phyloP scores from a whole-genome alignment of 2,888 invertebrate species.

The Deilephila porcellus region DNA sequence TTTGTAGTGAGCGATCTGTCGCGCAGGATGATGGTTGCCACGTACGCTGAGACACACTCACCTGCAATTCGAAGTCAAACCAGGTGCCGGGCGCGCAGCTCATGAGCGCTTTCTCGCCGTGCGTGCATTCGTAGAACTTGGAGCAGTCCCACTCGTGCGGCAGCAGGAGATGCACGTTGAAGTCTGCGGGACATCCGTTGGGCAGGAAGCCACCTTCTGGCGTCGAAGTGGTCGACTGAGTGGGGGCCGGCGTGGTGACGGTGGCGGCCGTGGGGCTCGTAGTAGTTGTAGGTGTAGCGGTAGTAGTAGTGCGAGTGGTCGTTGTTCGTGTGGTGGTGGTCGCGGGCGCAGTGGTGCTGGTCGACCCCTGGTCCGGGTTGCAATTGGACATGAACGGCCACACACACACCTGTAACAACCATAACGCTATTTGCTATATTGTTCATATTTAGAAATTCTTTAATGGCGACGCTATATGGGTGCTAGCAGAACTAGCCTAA shows the following conservation, averaged over 20 bases:
- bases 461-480: too few species aligned
- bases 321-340: constrained; percentile 30
- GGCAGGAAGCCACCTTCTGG: constrained; percentile 40
- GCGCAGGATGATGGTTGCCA: too few species aligned
- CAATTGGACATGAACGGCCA: constrained; percentile 5
- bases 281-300: constrained; percentile 21
- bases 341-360: not conserved
- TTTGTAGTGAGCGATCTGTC: too few species aligned
- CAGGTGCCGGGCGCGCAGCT: constrained; percentile 52
- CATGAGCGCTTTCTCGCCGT: constrained; percentile 51
- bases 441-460: not conserved
- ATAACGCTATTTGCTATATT: not conserved
- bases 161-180: constrained; percentile 46
- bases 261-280: constrained; percentile 27
- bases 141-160: constrained; percentile 60
- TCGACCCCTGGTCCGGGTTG: not conserved
- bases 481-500: too few species aligned
- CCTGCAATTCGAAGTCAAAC: constrained; percentile 59
- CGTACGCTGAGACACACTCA: constrained; percentile 35
- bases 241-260: constrained; percentile 12
- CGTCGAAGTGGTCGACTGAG: not conserved
- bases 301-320: constrained; percentile 8
- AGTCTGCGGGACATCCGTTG: constrained; percentile 57
- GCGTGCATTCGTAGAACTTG: constrained; percentile 62
- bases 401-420: not conserved